Evolutionary conservation across 1,140 invertebrate genomes (phyloP).

Genomic region (Papilio helenus): DNA sequence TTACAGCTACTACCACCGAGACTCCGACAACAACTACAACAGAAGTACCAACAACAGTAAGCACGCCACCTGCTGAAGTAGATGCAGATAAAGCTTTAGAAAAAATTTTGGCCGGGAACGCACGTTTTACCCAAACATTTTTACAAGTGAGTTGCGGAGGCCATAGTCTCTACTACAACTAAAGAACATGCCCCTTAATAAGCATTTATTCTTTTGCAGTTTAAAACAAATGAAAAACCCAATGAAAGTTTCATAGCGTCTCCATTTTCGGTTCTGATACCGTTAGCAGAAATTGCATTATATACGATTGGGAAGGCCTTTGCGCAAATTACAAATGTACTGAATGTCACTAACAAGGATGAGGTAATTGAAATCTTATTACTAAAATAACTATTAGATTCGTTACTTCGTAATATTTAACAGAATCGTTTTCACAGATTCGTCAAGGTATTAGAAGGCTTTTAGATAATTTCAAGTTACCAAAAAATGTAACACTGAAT

Average conservation of each 20-base stretch:
- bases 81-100: conserved; percentile 9
- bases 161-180: too few species aligned
- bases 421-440: conserved; percentile 49
- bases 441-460: conserved; percentile 46
- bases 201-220: not conserved
- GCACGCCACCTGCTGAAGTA: not conserved
- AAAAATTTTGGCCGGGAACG: conserved; percentile 42
- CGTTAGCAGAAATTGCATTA: conserved; percentile 83
- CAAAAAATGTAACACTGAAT: conserved; percentile 49
- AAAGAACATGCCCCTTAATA: not conserved
- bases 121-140: conserved; percentile 43
- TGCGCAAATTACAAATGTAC: conserved; percentile 75
- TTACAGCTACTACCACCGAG: not conserved
- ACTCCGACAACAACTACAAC: not conserved
- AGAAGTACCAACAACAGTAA: conserved; percentile 3
- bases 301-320: conserved; percentile 83
- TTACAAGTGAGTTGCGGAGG: conserved; percentile 42
- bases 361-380: conserved; percentile 56
- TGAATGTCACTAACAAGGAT: conserved; percentile 66
- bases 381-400: not conserved
- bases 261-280: conserved; percentile 83
- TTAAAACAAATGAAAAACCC: conserved; percentile 44
- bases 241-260: conserved; percentile 84
- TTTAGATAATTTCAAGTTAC: conserved; percentile 43
- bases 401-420: not conserved